Evolutionary conservation across 2,113 vertebrate species (phyloP).

Genomic region (Catharus bicknelli): DNA sequence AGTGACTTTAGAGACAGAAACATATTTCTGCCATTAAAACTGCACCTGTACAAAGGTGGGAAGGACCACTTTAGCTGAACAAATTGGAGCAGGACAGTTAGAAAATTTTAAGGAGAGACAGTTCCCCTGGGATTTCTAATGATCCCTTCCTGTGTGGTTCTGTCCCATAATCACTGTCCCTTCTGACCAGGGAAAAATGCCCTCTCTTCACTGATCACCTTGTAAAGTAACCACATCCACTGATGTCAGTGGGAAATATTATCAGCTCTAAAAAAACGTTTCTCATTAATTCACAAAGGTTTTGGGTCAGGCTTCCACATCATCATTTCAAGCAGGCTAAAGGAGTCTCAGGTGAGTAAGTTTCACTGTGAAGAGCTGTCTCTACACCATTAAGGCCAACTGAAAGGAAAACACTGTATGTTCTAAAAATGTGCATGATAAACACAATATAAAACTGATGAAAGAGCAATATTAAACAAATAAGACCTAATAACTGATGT

Average conservation of each 20-base stretch:
- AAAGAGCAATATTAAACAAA: conserved; percentile 36
- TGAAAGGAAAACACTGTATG: not conserved
- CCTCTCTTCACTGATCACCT: not conserved
- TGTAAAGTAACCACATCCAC: not conserved
- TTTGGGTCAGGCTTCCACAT: not conserved
- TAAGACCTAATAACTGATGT: not conserved
- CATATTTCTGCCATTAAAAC: not conserved
- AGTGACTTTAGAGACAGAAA: not conserved
- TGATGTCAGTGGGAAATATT: not conserved
- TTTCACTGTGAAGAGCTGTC: not conserved
- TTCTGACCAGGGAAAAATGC: not conserved
- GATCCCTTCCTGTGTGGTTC: not conserved
- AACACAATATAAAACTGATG: not conserved
- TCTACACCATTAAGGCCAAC: not conserved
- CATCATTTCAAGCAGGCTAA: not conserved
- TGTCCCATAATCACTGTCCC: not conserved
- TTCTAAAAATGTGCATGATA: not conserved
- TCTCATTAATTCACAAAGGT: not conserved
- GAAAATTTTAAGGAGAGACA: not conserved
- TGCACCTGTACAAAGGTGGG: not conserved
- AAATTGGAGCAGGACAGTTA: not conserved
- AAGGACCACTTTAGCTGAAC: not conserved
- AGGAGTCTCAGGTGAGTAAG: not conserved
- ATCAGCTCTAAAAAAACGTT: not conserved
- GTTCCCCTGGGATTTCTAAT: not conserved